Conservation (phyloP, 2,888 invertebrate genomes). For the Mantis religiosa region DNA sequence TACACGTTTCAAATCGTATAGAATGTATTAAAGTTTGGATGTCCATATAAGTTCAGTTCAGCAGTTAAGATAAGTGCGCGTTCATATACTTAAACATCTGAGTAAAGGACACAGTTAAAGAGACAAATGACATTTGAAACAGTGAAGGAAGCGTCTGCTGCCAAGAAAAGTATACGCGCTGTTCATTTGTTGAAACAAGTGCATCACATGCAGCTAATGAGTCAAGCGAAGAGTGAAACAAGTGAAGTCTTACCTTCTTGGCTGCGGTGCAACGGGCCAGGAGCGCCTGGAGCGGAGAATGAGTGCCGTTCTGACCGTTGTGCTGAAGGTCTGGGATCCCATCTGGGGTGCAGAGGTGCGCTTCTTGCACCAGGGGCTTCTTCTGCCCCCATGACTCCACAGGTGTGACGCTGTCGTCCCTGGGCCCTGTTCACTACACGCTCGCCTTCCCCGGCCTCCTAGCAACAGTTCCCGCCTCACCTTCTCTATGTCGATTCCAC, state of each 20-base stretch:
- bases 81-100: no score
- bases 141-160: no score
- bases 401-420: conserved; percentile 42
- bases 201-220: neutral
- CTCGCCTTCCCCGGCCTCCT: conserved; percentile 54
- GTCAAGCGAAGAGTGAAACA: neutral
- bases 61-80: no score
- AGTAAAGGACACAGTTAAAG: no score
- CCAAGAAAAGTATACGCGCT: no score
- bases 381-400: conserved; percentile 45
- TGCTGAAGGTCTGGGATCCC: conserved; percentile 42
- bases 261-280: conserved; percentile 72
- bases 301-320: conserved; percentile 41
- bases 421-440: conserved; percentile 67
- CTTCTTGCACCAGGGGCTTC: conserved; percentile 54
- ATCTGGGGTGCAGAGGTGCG: conserved; percentile 70
- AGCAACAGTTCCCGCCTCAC: conserved; percentile 51
- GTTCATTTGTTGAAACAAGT: no score
- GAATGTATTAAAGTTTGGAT: no score
- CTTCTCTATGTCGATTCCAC: conserved; percentile 35
- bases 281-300: conserved; percentile 66
- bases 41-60: no score
- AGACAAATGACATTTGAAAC: no score
- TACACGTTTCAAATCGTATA: no score
- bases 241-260: conserved; percentile 57